These are phyloP conservation scores for Apeira syringaria DNA, from an alignment of 2,888 invertebrate genomes.

Conservation along the genomic window DNA sequence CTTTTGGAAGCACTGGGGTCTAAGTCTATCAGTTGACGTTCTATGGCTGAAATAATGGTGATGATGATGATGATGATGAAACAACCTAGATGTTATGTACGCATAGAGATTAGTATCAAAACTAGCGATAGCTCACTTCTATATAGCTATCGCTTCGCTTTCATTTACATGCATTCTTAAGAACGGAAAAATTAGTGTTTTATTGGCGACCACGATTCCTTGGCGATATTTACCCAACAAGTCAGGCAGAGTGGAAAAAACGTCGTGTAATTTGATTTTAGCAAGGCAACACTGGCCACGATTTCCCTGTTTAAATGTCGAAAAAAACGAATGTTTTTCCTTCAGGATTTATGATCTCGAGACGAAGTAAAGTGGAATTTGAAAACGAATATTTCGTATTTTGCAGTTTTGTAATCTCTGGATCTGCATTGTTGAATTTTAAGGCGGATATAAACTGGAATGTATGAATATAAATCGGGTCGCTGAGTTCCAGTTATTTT, in stretches of 20 bases:
- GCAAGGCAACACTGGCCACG: constrained; percentile 7
- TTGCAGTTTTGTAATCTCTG: constrained; percentile 5
- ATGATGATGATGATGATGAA: no score
- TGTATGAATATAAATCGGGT: no score
- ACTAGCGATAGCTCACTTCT: no score
- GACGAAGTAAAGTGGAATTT: constrained; percentile 6
- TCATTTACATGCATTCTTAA: constrained; percentile 17
- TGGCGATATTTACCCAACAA: constrained; percentile 53
- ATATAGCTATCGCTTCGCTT: constrained; percentile 21
- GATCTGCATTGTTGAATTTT: background rate
- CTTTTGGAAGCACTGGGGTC: no score
- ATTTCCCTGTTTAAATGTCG: constrained; percentile 8
- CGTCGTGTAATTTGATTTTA: constrained; percentile 20
- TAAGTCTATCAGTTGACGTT: no score
- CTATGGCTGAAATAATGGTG: no score
- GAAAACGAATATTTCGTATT: constrained; percentile 6
- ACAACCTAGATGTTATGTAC: no score
- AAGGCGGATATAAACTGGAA: background rate
- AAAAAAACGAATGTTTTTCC: constrained; percentile 7
- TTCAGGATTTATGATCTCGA: constrained; percentile 3
- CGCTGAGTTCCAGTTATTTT: no score
- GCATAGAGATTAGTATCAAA: no score
- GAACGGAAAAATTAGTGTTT: constrained; percentile 65
- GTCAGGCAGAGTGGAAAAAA: constrained; percentile 15
- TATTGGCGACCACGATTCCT: constrained; percentile 61